These are phyloP conservation scores for Scomber colias DNA, from an alignment of 2,113 vertebrate genomes.

Conservation along the genomic window DNA sequence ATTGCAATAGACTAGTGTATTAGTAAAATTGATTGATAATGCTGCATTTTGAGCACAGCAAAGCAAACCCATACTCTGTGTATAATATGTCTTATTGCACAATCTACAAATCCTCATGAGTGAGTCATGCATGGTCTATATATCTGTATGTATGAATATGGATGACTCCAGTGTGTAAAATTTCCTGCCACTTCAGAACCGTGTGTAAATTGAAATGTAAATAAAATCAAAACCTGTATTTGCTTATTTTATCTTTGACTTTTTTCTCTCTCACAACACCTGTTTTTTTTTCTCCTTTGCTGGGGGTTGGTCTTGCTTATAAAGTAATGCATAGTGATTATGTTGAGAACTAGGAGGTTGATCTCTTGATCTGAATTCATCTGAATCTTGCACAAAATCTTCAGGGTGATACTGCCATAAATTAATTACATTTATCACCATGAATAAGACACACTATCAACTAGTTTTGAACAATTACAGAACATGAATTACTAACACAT, in stretches of 20 bases:
- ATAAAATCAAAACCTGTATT: conserved; percentile 33
- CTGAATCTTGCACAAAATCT: not conserved
- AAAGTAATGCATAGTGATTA: not conserved
- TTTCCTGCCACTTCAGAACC: conserved; percentile 11
- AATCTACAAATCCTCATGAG: conserved; percentile 14
- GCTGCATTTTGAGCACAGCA: conserved; percentile 8
- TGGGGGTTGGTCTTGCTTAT: not conserved
- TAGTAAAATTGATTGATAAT: not conserved
- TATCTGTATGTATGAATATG: conserved; percentile 1
- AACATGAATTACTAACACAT: not conserved
- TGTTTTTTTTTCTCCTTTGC: not conserved
- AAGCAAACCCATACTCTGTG: conserved; percentile 19
- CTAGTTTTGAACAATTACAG: not conserved
- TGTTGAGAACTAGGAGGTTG: not conserved
- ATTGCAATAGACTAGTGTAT: not conserved
- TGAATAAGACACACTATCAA: not conserved
- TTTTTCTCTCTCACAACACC: not conserved
- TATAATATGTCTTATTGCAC: not conserved
- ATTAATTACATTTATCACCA: too few species aligned
- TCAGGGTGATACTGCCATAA: not conserved
- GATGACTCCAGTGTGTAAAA: not conserved
- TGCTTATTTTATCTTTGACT: conserved; percentile 8
- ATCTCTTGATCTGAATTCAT: too few species aligned
- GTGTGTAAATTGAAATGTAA: conserved; percentile 41
- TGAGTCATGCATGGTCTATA: conserved; percentile 20